These are phyloP conservation scores for Apocheima hispidaria DNA, from an alignment of 2,888 invertebrate genomes.

Conservation along the genomic window DNA sequence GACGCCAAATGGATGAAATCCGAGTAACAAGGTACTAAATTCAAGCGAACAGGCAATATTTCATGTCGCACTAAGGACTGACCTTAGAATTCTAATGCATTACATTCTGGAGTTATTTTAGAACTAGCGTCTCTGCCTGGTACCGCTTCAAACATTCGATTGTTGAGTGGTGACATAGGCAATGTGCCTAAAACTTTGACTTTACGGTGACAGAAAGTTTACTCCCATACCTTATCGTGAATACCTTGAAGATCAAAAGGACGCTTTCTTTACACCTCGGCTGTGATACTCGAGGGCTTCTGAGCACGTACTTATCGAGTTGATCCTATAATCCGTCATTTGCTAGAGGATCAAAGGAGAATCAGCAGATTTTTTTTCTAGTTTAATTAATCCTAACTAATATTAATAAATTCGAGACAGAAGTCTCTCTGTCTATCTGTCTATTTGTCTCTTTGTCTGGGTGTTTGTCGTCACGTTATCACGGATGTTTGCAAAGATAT, in stretches of 20 bases:
- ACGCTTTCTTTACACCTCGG: constrained; percentile 13
- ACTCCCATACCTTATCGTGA: background rate
- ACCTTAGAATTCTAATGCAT: constrained; percentile 72
- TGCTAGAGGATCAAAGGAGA: constrained; percentile 1
- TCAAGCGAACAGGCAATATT: constrained; percentile 55
- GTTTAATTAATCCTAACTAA: too few relatives aligned
- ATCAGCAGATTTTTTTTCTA: background rate
- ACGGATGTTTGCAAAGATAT: too few relatives aligned
- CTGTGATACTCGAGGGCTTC: constrained; percentile 14
- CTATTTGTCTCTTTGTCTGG: too few relatives aligned
- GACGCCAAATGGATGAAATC: background rate
- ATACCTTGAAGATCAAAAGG: constrained; percentile 5
- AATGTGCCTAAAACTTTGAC: background rate
- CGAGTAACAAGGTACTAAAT: constrained; percentile 2
- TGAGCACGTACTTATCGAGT: constrained; percentile 18
- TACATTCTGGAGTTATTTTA: constrained; percentile 22
- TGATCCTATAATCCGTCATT: constrained; percentile 30
- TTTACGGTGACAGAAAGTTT: background rate
- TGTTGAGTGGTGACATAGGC: background rate
- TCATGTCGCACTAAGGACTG: constrained; percentile 49
- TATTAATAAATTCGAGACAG: too few relatives aligned
- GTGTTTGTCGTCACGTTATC: too few relatives aligned
- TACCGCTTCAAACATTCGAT: constrained; percentile 21
- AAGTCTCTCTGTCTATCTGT: too few relatives aligned
- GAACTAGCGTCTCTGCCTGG: constrained; percentile 30